These are phyloP conservation scores for Lithobates sylvaticus DNA, from an alignment of 2,797 vertebrate genomes.

Conservation along the genomic window DNA sequence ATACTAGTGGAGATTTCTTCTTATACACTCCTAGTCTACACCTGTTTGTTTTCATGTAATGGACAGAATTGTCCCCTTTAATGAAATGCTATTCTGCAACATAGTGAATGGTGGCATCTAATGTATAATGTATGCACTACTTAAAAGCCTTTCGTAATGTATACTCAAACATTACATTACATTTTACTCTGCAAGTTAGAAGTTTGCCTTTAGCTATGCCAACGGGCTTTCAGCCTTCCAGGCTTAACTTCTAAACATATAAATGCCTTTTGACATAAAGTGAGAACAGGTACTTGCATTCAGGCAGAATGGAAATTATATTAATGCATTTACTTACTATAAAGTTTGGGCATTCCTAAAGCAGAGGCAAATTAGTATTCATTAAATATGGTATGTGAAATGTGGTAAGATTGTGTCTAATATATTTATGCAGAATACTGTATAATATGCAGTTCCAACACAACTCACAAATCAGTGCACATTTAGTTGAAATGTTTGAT, in stretches of 20 bases:
- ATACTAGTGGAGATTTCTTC: not conserved
- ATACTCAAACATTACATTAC: constrained; percentile 51
- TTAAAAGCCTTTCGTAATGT: constrained; percentile 56
- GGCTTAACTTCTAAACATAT: constrained; percentile 47
- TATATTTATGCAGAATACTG: too few relatives aligned
- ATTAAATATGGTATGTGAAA: not conserved
- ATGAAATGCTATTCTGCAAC: constrained; percentile 21
- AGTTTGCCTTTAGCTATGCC: constrained; percentile 51
- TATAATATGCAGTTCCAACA: too few relatives aligned
- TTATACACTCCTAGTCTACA: not conserved
- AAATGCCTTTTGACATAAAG: constrained; percentile 47
- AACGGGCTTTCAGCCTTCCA: constrained; percentile 47
- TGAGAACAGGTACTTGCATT: constrained; percentile 31
- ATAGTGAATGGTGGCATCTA: constrained; percentile 42
- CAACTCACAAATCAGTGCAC: too few relatives aligned
- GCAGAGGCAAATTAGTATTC: too few relatives aligned
- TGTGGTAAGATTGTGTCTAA: not conserved
- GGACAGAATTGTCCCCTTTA: constrained; percentile 25
- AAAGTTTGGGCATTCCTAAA: not conserved
- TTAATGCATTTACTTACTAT: constrained; percentile 15
- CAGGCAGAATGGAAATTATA: constrained; percentile 28
- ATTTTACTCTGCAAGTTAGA: constrained; percentile 46
- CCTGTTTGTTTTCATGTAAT: constrained; percentile 13
- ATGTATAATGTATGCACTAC: constrained; percentile 53
- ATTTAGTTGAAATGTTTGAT: too few relatives aligned